Evolutionary conservation across 2,113 vertebrate genomes (phyloP).

Genomic region (Seriola quinqueradiata): DNA sequence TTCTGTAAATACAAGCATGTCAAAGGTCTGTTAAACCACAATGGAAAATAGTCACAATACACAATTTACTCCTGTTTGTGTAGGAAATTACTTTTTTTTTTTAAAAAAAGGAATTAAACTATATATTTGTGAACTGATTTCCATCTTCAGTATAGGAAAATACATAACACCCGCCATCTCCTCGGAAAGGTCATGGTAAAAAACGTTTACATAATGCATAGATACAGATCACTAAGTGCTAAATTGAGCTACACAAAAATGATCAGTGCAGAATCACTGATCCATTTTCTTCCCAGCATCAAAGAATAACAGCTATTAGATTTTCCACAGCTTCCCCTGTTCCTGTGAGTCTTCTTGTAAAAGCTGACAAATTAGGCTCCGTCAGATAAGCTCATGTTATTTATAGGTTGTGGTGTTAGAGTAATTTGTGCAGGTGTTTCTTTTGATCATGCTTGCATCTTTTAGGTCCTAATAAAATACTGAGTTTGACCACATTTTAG

Average conservation of each 20-base stretch:
- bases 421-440: conserved; percentile 16
- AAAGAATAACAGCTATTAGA: neutral
- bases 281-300: conserved; percentile 10
- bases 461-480: conserved; percentile 20
- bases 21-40: too few relatives aligned
- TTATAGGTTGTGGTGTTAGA: conserved; percentile 9
- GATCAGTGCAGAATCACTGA: neutral
- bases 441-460: conserved; percentile 21
- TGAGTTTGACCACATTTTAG: neutral
- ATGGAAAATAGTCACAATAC: too few relatives aligned
- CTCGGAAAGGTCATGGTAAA: neutral
- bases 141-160: too few relatives aligned
- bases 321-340: conserved; percentile 37
- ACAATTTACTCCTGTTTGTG: too few relatives aligned
- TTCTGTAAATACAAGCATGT: too few relatives aligned
- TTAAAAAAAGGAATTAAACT: too few relatives aligned
- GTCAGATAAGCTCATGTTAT: conserved; percentile 44
- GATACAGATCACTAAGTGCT: conserved; percentile 8
- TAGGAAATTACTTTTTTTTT: too few relatives aligned
- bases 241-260: neutral
- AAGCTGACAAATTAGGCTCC: conserved; percentile 13
- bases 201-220: neutral
- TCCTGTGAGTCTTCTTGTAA: conserved; percentile 39
- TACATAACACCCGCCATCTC: too few relatives aligned
- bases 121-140: too few relatives aligned